Conservation (phyloP, 92 coral and sea anemone species). For the Epizoanthus stellaris region DNA sequence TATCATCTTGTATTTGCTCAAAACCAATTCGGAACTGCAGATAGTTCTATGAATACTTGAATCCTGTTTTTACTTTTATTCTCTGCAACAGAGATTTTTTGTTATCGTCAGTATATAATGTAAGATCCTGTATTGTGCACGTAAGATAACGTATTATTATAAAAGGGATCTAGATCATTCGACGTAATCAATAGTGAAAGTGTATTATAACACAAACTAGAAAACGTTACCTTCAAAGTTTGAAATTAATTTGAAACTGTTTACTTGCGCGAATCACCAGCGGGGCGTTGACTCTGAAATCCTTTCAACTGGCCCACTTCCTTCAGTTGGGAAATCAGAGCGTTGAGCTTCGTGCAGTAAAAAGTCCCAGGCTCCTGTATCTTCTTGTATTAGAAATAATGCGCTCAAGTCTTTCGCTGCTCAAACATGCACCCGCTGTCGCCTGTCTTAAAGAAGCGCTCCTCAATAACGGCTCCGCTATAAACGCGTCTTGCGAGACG, state of each 20-base stretch:
- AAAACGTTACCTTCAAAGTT: too few species aligned
- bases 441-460: slow-evolving; percentile 63
- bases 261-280: not conserved
- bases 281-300: not conserved
- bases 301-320: not conserved
- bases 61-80: too few species aligned
- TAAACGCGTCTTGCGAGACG: slow-evolving; percentile 23
- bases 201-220: too few species aligned
- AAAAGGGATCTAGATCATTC: too few species aligned
- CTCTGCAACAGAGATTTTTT: too few species aligned
- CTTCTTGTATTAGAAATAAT: slow-evolving; percentile 91
- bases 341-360: slow-evolving; percentile 79
- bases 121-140: too few species aligned
- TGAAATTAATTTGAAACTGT: not conserved
- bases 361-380: slow-evolving; percentile 91
- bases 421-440: slow-evolving; percentile 67
- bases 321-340: slow-evolving; percentile 42
- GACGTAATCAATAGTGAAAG: too few species aligned
- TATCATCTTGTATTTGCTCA: too few species aligned
- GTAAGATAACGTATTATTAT: too few species aligned
- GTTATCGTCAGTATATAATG: too few species aligned
- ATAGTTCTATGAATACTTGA: too few species aligned
- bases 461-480: slow-evolving; percentile 76
- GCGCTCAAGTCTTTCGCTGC: slow-evolving; percentile 83
- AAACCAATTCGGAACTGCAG: too few species aligned